These are phyloP conservation scores for Orthonevra nobilis DNA, from an alignment of 2,888 invertebrate species.

Conservation along the genomic window DNA sequence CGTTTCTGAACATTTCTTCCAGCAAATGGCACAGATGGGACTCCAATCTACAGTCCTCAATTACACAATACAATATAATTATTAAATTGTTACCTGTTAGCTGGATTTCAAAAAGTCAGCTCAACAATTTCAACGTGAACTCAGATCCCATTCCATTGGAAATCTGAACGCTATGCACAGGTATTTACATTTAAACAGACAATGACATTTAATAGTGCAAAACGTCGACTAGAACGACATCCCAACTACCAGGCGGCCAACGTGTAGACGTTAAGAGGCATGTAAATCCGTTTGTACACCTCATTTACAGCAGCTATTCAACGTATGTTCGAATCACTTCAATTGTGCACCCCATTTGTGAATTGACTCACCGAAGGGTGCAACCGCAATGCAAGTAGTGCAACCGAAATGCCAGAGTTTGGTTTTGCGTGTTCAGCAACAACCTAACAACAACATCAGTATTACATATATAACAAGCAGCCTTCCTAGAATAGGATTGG, in stretches of 20 bases:
- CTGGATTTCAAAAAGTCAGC: slow-evolving; percentile 49
- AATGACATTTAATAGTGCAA: slow-evolving; percentile 33
- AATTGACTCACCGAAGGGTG: slow-evolving; percentile 35
- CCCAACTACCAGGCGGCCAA: slow-evolving; percentile 2
- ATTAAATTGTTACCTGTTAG: slow-evolving; percentile 50
- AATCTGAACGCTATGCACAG: slow-evolving; percentile 5
- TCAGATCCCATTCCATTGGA: slow-evolving; percentile 3
- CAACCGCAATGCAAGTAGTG: slow-evolving; percentile 63
- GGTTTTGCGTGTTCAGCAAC: slow-evolving; percentile 68
- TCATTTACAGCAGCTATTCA: slow-evolving; percentile 64
- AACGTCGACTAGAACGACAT: slow-evolving; percentile 37
- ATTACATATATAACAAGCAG: slow-evolving; percentile 47
- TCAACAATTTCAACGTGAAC: slow-evolving; percentile 13
- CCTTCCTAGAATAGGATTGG: slow-evolving; percentile 18
- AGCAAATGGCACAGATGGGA: too few species aligned
- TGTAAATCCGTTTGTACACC: slow-evolving; percentile 62
- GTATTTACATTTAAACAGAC: slow-evolving; percentile 16
- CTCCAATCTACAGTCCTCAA: slow-evolving; percentile 14
- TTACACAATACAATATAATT: slow-evolving; percentile 42
- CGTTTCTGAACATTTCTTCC: too few species aligned
- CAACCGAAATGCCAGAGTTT: slow-evolving; percentile 59
- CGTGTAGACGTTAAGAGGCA: slow-evolving; percentile 51
- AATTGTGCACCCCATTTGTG: slow-evolving; percentile 28
- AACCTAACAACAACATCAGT: slow-evolving; percentile 51
- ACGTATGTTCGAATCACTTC: slow-evolving; percentile 56